phyloP scores from a whole-genome alignment of 2,113 vertebrate species.

The Erythrocercus mccallii region DNA sequence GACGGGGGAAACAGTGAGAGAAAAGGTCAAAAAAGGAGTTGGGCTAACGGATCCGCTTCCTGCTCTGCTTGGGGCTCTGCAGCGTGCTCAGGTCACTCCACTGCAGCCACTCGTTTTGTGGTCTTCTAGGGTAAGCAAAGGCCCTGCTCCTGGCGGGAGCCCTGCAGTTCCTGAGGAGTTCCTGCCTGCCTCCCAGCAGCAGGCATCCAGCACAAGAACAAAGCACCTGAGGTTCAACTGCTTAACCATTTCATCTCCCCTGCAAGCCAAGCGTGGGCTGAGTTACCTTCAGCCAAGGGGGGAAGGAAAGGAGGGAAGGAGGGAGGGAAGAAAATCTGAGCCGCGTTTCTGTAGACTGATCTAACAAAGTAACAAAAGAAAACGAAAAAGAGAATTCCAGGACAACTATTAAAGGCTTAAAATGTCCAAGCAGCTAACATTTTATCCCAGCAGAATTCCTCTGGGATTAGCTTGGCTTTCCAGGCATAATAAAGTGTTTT shows the following conservation, averaged over 20 bases:
- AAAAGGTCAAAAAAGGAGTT: background rate
- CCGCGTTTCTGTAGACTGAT: conserved; percentile 1
- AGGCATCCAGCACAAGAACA: conserved; percentile 47
- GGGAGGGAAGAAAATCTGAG: background rate
- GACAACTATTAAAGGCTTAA: conserved; percentile 63
- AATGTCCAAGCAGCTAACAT: conserved; percentile 64
- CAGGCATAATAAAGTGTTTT: conserved; percentile 59
- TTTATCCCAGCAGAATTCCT: conserved; percentile 57
- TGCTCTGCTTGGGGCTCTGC: background rate
- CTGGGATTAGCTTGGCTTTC: conserved; percentile 67
- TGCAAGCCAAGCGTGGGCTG: background rate
- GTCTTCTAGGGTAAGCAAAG: background rate
- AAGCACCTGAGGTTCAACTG: conserved; percentile 49
- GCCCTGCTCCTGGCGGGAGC: background rate
- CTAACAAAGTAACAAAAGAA: conserved; percentile 34
- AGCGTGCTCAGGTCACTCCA: background rate
- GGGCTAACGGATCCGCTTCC: background rate
- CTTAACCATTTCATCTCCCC: conserved; percentile 27
- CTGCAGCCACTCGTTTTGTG: background rate
- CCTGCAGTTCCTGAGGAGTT: background rate
- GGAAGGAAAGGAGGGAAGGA: background rate
- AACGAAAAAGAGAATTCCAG: conserved; percentile 57
- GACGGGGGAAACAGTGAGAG: background rate
- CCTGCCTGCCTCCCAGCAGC: background rate
- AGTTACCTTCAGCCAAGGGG: background rate